Base-by-base conservation (phyloP, 1,140 invertebrate genomes). In the Micrasema longulum region DNA sequence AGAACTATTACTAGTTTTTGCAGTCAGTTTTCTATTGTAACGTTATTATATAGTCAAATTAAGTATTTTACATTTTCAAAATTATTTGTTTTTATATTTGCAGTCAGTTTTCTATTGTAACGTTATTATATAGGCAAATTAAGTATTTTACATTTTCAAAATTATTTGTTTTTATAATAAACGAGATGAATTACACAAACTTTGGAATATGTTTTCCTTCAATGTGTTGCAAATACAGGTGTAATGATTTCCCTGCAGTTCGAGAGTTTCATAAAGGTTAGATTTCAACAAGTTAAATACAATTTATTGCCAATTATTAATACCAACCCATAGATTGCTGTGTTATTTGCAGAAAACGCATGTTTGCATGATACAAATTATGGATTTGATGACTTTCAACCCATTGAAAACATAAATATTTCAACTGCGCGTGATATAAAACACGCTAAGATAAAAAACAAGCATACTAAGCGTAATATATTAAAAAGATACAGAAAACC, bases 211-310 rank as follows among this genome's bases (percentile, higher is more conserved):
- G 18, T 18, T 60, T 60, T 60, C 20, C 36, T 2, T 22, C 0
- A 1, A 22, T 60, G 36, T 60, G 55, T 35, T 60, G 31, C 10
- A 60, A 60, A 41, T 60, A 60, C 22, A 41, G 55, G 16, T 60
- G 55, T 60, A 16, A 11, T 20, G 14, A 41, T 38, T 16, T 41
- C 10, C 55, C 55, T 6, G 7, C 36, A 41, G 35, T 60, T 11
- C 55, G 41, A 22, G 55, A 60, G 22, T 16, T 41, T 18, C 41
- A 16, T 41, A 16, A 38, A 60, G 55, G 55, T 60, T 60, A 31
- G 26, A 2, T 31, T 31, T 31, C 7, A 4, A 4, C 26, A 31
- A 31, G n/a, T n/a, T 31, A 31, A 31, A 4, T 31, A 31, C 26
- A 31, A 31, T 4, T 31, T 4, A 31, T 31, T 31, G n/a, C n/a